These are phyloP conservation scores for Pandemis corylana DNA, from an alignment of 2,888 invertebrate genomes.

Conservation along the genomic window DNA sequence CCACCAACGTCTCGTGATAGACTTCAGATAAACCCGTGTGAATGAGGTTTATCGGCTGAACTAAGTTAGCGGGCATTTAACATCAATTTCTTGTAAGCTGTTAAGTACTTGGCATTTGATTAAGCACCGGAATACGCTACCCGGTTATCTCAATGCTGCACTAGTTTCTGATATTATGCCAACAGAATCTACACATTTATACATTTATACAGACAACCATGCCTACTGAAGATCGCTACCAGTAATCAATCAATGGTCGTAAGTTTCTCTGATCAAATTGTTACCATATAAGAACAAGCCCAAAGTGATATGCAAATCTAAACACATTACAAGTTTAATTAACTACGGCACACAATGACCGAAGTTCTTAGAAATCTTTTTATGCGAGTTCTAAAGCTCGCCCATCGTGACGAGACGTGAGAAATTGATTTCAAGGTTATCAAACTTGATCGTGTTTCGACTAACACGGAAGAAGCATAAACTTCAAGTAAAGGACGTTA, in stretches of 20 bases:
- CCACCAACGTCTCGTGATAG: background rate
- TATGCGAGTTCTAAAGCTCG: constrained; percentile 50
- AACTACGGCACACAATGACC: constrained; percentile 46
- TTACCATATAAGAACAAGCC: constrained; percentile 16
- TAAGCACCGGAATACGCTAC: constrained; percentile 20
- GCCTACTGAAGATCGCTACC: background rate
- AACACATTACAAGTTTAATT: constrained; percentile 24
- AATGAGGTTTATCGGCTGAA: constrained; percentile 4
- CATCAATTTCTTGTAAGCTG: constrained; percentile 6
- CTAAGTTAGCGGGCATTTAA: constrained; percentile 9
- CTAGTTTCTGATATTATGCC: background rate
- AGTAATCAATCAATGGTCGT: background rate
- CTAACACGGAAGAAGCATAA: constrained; percentile 36
- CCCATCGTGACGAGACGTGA: constrained; percentile 54
- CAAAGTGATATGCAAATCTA: constrained; percentile 34
- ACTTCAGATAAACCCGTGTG: constrained; percentile 2
- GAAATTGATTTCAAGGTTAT: constrained; percentile 59
- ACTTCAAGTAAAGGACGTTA: constrained; percentile 40
- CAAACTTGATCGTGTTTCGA: constrained; percentile 44
- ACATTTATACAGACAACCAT: background rate
- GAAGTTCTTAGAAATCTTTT: constrained; percentile 50
- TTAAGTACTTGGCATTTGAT: background rate
- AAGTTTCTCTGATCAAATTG: constrained; percentile 4
- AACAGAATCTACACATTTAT: background rate
- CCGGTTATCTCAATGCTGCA: background rate